phyloP scores from a whole-genome alignment of 2,888 invertebrate genomes.

The Eulithis prunata region DNA sequence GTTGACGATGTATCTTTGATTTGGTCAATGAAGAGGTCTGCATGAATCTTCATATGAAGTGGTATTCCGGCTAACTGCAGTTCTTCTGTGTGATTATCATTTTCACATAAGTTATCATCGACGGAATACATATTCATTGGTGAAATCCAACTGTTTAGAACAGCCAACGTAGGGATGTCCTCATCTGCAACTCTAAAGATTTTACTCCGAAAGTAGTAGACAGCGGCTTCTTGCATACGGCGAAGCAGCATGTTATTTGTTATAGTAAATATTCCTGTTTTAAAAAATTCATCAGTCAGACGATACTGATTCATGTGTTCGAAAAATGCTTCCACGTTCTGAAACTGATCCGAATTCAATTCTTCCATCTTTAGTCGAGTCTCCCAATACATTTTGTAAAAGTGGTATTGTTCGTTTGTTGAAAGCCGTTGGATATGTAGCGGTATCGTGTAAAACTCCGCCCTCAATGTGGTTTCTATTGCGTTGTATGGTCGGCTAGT shows the following conservation, averaged over 20 bases:
- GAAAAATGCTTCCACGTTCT: slow-evolving; percentile 5
- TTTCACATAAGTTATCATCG: too few species aligned
- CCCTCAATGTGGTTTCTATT: neutral
- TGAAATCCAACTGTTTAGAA: too few species aligned
- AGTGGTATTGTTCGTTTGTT: neutral
- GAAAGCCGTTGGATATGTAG: neutral
- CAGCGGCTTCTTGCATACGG: slow-evolving; percentile 1
- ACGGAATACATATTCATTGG: too few species aligned
- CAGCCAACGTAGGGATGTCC: too few species aligned
- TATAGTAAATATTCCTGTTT: too few species aligned
- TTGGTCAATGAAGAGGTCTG: slow-evolving; percentile 1
- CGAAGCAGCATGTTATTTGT: too few species aligned
- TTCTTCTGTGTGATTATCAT: too few species aligned
- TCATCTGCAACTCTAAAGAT: neutral
- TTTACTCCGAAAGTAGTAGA: neutral
- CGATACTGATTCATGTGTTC: slow-evolving; percentile 3
- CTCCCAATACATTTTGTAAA: slow-evolving; percentile 6
- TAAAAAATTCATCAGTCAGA: too few species aligned
- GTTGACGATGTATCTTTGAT: neutral
- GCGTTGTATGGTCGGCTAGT: slow-evolving; percentile 1
- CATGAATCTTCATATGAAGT: slow-evolving; percentile 6
- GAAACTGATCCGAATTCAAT: neutral
- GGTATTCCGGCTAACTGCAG: neutral
- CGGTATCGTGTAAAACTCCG: neutral
- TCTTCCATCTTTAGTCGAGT: neutral